Percentiles rank a stretch among this genome's conserved stretches.
phyloP scores from a whole-genome alignment of 2,113 vertebrate genomes.

The Caracal caracal region DNA sequence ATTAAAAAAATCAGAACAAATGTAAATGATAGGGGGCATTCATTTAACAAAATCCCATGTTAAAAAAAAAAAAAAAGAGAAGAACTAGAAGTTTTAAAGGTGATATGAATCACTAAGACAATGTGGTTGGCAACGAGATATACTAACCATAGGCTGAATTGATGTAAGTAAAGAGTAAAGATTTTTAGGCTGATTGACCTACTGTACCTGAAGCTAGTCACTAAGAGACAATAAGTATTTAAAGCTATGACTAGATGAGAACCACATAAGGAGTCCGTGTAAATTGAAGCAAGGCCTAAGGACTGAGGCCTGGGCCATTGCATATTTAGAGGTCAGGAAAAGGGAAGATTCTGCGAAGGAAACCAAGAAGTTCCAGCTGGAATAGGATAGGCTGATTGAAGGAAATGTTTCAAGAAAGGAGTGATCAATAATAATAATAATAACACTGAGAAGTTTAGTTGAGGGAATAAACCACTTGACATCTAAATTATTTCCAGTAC shows the following conservation, averaged over 20 bases:
- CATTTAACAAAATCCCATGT: not conserved
- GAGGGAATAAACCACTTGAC: not conserved
- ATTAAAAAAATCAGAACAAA: not conserved
- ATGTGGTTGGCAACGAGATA: not conserved
- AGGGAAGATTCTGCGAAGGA: not conserved
- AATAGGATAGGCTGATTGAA: slow-evolving; percentile 13
- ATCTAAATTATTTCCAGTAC: slow-evolving; percentile 23
- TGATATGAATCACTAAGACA: not conserved
- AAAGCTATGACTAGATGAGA: slow-evolving; percentile 19
- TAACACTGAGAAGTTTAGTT: not conserved
- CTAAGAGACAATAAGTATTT: slow-evolving; percentile 4
- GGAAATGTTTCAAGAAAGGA: slow-evolving; percentile 40
- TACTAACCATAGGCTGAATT: not conserved
- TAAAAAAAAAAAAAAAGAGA: not conserved
- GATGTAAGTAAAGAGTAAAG: not conserved
- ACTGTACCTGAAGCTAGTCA: not conserved
- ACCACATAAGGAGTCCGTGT: not conserved
- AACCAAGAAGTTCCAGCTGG: slow-evolving; percentile 6
- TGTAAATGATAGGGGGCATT: not conserved
- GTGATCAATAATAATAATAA: not conserved
- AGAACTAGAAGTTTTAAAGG: not conserved
- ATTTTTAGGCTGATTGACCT: not conserved
- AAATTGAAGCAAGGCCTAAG: not conserved
- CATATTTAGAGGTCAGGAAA: not conserved
- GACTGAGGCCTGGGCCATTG: not conserved